Evolutionary conservation across 2,113 vertebrate species (phyloP).

Genomic region (Sinocyclocheilus maitianheensis): DNA sequence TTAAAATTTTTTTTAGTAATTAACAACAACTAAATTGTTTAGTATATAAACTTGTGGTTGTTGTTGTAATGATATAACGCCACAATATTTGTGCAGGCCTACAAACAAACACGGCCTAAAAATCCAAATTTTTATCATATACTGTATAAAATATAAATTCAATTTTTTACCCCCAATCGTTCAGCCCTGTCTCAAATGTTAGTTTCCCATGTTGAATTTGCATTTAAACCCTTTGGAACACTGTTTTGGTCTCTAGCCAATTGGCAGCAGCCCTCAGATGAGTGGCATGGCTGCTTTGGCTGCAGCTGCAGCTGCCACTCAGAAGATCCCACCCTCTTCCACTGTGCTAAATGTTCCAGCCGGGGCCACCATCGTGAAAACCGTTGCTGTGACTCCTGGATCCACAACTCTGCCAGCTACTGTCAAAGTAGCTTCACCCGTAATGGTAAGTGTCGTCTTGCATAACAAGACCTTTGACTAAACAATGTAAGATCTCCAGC

Average conservation of each 20-base stretch:
- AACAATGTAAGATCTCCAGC: not conserved
- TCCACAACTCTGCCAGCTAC: conserved; percentile 75
- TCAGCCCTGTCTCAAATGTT: not conserved
- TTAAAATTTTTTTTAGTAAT: too few relatives aligned
- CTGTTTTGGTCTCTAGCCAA: conserved; percentile 67
- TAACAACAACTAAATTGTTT: too few relatives aligned
- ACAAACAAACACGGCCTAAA: too few relatives aligned
- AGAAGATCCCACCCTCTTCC: conserved; percentile 83
- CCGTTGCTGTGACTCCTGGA: conserved; percentile 77
- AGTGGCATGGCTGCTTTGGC: conserved; percentile 84
- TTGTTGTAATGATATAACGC: not conserved
- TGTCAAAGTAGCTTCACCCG: conserved; percentile 81
- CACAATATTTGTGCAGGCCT: not conserved
- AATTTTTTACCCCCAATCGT: not conserved
- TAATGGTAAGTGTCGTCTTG: conserved; percentile 71
- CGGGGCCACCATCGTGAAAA: conserved; percentile 80
- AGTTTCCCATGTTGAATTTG: not conserved
- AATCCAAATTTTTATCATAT: too few relatives aligned
- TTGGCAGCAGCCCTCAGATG: conserved; percentile 82
- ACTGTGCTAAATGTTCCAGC: conserved; percentile 80
- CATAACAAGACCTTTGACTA: not conserved
- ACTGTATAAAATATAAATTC: too few relatives aligned
- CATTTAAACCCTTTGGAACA: not conserved
- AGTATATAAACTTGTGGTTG: not conserved
- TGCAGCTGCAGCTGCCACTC: conserved; percentile 80